These are phyloP conservation scores for Hylaeus volcanicus DNA, from an alignment of 1,140 invertebrate genomes.

Conservation along the genomic window DNA sequence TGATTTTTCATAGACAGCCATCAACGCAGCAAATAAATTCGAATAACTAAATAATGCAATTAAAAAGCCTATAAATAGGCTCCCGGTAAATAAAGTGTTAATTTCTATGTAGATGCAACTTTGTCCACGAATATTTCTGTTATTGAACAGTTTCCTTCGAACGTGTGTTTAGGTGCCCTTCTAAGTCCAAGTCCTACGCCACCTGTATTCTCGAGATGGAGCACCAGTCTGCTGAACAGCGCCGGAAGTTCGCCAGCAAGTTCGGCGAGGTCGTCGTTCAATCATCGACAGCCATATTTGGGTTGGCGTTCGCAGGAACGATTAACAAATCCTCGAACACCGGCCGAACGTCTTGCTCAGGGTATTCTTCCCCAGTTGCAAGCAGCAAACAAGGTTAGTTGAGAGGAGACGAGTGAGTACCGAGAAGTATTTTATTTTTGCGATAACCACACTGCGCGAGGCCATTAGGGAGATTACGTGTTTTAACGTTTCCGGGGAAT, in stretches of 20 bases:
- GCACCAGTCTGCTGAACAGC: slow-evolving; percentile 91
- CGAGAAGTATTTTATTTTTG: not conserved
- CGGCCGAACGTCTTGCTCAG: slow-evolving; percentile 87
- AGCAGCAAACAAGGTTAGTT: slow-evolving; percentile 74
- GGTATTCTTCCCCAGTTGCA: slow-evolving; percentile 80
- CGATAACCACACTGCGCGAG: too few relatives aligned
- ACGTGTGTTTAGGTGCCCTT: slow-evolving; percentile 68
- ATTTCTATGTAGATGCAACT: too few relatives aligned
- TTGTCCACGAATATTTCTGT: too few relatives aligned
- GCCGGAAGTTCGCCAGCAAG: slow-evolving; percentile 85
- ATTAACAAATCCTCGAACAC: slow-evolving; percentile 87
- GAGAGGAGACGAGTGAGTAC: not conserved
- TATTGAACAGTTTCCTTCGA: too few relatives aligned
- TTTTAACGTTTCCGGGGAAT: too few relatives aligned
- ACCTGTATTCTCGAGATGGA: slow-evolving; percentile 88
- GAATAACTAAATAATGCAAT: too few relatives aligned
- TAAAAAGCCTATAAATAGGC: too few relatives aligned
- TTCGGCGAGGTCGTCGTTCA: slow-evolving; percentile 84
- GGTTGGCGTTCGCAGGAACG: slow-evolving; percentile 95
- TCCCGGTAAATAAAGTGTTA: too few relatives aligned
- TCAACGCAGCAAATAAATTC: too few relatives aligned
- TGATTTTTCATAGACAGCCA: too few relatives aligned
- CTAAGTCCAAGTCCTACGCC: slow-evolving; percentile 80
- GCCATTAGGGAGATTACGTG: too few relatives aligned
- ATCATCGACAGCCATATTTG: slow-evolving; percentile 88